phyloP scores from a whole-genome alignment of 2,797 vertebrate species.

The Tokudaia tokunoshimensis region DNA sequence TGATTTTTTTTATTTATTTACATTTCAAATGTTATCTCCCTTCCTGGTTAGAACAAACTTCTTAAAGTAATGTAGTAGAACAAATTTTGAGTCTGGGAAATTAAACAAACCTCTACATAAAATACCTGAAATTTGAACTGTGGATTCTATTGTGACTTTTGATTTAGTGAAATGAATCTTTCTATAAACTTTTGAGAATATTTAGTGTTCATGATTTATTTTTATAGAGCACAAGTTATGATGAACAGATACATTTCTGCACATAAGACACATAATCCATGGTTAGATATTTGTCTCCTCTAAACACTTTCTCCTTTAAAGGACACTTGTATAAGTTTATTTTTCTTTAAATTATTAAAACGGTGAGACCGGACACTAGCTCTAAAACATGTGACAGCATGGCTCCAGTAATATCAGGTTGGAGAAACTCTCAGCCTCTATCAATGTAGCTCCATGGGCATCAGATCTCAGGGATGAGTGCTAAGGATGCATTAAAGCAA shows the following conservation, averaged over 20 bases:
- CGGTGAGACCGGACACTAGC: accelerated
- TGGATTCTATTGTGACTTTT: not conserved
- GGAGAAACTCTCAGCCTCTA: not conserved
- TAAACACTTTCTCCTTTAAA: not conserved
- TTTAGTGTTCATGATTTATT: not conserved
- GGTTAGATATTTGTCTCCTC: not conserved
- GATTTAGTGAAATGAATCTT: not conserved
- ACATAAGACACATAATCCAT: not conserved
- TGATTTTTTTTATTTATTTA: no score
- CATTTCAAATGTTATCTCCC: no score
- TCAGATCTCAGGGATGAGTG: not conserved
- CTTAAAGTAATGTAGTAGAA: not conserved
- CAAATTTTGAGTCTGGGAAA: not conserved
- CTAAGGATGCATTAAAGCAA: not conserved
- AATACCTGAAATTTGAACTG: not conserved
- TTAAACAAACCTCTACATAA: not conserved
- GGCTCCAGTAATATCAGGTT: not conserved
- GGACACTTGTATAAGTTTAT: not conserved
- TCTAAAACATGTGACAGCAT: not conserved
- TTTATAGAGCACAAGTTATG: not conserved
- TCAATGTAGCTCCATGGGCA: no score
- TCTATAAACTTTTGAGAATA: not conserved
- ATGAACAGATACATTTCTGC: not conserved
- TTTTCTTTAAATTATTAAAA: not conserved
- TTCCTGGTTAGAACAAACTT: not conserved